Conservation (phyloP, 1,140 invertebrate species). For the Rhagoletis pomonella region DNA sequence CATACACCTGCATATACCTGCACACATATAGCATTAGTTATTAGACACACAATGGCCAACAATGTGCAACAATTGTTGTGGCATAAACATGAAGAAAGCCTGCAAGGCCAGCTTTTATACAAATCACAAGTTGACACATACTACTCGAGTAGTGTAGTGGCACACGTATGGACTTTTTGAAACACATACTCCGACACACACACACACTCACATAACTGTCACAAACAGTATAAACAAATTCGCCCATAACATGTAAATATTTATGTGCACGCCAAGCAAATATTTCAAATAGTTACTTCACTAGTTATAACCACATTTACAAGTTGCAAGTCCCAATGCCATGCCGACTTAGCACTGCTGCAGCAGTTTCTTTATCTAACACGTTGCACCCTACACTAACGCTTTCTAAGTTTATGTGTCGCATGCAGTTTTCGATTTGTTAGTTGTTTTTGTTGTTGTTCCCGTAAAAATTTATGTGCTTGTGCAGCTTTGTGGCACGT, state of each 20-base stretch:
- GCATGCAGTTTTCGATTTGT: neutral
- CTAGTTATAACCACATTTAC: slow-evolving; percentile 31
- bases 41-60: neutral
- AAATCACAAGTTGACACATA: slow-evolving; percentile 14
- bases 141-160: too few species aligned
- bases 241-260: slow-evolving; percentile 45
- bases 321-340: slow-evolving; percentile 28
- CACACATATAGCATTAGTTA: neutral
- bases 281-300: slow-evolving; percentile 46
- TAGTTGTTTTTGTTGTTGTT: slow-evolving; percentile 13
- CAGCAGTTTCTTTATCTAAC: neutral
- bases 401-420: neutral
- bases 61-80: neutral
- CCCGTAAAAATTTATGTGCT: slow-evolving; percentile 38
- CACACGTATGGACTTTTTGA: too few species aligned
- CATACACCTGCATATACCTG: neutral
- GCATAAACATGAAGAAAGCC: neutral
- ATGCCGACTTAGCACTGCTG: neutral
- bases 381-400: neutral
- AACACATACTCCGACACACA: neutral
- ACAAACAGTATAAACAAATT: slow-evolving; percentile 9
- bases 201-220: neutral
- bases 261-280: slow-evolving; percentile 22
- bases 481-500: slow-evolving; percentile 48
- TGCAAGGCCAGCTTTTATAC: neutral